Conservation (phyloP, 2,113 vertebrate species). For the Syngnathus typhle region DNA sequence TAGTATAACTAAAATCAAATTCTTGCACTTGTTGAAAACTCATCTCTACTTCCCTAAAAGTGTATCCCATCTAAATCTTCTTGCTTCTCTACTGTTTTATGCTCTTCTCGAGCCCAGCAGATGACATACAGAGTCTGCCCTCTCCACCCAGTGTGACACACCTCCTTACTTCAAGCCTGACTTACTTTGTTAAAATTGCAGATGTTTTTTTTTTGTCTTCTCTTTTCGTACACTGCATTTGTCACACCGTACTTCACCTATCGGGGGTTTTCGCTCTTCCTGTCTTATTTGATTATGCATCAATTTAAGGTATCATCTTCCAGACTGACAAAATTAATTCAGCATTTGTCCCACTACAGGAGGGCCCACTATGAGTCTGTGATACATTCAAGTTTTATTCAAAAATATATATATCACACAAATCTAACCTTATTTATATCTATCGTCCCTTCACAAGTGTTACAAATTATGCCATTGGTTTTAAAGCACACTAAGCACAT, state of each 20-base stretch:
- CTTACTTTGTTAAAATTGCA: constrained; percentile 39
- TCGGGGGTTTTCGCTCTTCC: constrained; percentile 35
- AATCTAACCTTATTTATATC: constrained; percentile 33
- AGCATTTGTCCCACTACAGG: constrained; percentile 4
- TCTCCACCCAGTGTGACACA: constrained; percentile 41
- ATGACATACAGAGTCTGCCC: constrained; percentile 41
- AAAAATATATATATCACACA: constrained; percentile 35
- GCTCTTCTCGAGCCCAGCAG: constrained; percentile 25
- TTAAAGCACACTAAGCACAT: constrained; percentile 49
- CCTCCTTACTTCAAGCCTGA: constrained; percentile 46
- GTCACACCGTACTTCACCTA: constrained; percentile 28
- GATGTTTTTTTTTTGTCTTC: constrained; percentile 15
- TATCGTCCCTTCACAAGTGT: constrained; percentile 37
- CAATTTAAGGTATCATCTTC: constrained; percentile 29
- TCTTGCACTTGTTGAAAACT: constrained; percentile 77
- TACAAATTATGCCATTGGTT: constrained; percentile 54
- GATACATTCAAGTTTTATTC: constrained; percentile 31
- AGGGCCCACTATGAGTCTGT: constrained; percentile 12
- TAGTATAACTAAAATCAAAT: constrained; percentile 83
- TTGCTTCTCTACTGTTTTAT: constrained; percentile 23
- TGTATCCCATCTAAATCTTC: constrained; percentile 20
- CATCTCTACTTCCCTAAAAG: constrained; percentile 59
- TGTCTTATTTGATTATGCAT: constrained; percentile 27
- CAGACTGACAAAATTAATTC: background rate
- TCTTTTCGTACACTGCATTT: constrained; percentile 2